phyloP scores from a whole-genome alignment of 2,888 invertebrate species.

The Cantharis nigra region DNA sequence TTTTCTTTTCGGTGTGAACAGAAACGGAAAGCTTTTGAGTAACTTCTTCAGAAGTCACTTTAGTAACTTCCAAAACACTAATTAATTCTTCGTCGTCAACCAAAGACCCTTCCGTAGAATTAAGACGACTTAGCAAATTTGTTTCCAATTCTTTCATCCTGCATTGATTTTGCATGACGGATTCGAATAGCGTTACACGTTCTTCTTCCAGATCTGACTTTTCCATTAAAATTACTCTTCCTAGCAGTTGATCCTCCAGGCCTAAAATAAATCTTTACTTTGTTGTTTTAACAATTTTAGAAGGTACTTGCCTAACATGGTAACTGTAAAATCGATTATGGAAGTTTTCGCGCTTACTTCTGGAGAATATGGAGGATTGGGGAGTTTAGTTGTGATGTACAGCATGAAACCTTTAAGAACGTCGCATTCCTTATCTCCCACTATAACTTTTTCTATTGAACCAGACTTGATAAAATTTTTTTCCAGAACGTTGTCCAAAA shows the following conservation, averaged over 20 bases:
- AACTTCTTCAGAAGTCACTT: constrained; percentile 91
- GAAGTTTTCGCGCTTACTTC: constrained; percentile 96
- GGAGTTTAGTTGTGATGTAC: constrained; percentile 94
- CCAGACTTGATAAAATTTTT: constrained; percentile 98
- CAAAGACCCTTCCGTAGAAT: constrained; percentile 90
- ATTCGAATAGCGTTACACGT: constrained; percentile 89
- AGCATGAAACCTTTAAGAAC: constrained; percentile 95
- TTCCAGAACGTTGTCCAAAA: constrained; percentile 94
- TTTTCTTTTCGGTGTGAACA: constrained; percentile 92
- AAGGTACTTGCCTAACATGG: constrained; percentile 73
- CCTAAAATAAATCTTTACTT: constrained; percentile 56
- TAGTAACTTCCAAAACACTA: constrained; percentile 79
- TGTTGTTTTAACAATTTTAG: neutral
- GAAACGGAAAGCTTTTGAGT: constrained; percentile 91
- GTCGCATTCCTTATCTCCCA: constrained; percentile 96
- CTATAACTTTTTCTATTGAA: constrained; percentile 90
- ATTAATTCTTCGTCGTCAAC: constrained; percentile 96
- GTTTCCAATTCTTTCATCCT: constrained; percentile 96
- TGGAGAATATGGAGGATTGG: constrained; percentile 95
- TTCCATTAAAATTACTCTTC: constrained; percentile 93
- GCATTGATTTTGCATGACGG: constrained; percentile 94
- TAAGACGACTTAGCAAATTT: constrained; percentile 86
- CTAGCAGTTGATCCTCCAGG: constrained; percentile 91
- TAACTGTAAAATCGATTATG: constrained; percentile 97
- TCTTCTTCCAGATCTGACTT: constrained; percentile 95